phyloP scores from a whole-genome alignment of 2,888 invertebrate species.

The Drosophila nr. perissopoda region DNA sequence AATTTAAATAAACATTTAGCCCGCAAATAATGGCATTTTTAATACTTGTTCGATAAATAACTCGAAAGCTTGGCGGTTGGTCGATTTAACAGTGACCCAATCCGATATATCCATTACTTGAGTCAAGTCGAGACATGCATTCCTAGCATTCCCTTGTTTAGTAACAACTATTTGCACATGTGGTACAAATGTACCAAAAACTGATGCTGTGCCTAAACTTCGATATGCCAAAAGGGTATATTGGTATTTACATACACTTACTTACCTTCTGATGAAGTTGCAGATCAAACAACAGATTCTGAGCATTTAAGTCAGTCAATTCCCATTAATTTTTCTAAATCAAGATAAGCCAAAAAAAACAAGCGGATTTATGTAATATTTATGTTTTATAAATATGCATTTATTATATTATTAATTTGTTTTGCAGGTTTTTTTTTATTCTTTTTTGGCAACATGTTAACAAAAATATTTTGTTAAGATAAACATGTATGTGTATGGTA shows the following conservation, averaged over 20 bases:
- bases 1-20: background rate
- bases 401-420: conserved; percentile 51
- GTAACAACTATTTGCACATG: background rate
- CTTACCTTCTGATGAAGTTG: background rate
- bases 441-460: conserved; percentile 69
- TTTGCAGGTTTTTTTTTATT: conserved; percentile 41
- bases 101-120: background rate
- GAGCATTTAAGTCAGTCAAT: background rate
- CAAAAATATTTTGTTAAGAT: conserved; percentile 67
- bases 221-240: background rate
- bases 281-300: background rate
- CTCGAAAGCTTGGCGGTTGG: background rate
- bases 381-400: conserved; percentile 54
- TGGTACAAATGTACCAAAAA: background rate
- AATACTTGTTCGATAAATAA: background rate
- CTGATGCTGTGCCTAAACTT: background rate
- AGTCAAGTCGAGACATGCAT: background rate
- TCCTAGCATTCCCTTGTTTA: background rate
- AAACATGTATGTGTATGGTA: conserved; percentile 43
- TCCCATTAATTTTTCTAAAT: background rate
- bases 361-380: conserved; percentile 10
- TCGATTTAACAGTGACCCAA: background rate
- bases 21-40: background rate
- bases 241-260: background rate
- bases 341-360: conserved; percentile 2